Evolutionary conservation across 1,140 invertebrate genomes (phyloP).

Genomic region (Armadillidium nasatum): DNA sequence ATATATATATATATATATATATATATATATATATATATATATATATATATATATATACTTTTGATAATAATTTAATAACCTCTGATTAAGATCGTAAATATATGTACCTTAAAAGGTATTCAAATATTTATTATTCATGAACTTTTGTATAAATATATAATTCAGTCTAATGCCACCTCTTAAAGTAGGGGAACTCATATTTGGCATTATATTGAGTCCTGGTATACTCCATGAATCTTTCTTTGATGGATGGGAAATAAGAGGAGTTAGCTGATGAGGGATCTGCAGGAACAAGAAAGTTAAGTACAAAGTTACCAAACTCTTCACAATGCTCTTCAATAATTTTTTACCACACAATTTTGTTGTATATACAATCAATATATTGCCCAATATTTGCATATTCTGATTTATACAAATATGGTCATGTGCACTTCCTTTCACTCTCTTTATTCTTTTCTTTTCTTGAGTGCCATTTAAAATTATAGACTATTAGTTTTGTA

Average conservation of each 20-base stretch:
- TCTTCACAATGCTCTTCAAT: background rate
- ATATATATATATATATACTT: constrained; percentile 2
- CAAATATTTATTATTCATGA: background rate
- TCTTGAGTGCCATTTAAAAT: background rate
- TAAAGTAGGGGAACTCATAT: background rate
- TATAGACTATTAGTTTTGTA: background rate
- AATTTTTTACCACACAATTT: background rate
- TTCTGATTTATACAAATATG: background rate
- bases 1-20: background rate
- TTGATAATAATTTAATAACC: too few species aligned
- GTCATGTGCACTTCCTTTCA: background rate
- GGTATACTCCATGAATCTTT: background rate
- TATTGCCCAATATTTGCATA: background rate
- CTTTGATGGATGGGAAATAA: background rate
- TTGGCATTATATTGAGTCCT: background rate
- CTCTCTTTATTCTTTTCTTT: background rate
- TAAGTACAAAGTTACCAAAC: background rate
- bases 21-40: background rate
- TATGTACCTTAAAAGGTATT: too few species aligned
- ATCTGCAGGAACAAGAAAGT: background rate
- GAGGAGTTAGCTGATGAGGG: background rate
- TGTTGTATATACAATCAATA: background rate
- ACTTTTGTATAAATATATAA: background rate
- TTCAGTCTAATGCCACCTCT: background rate
- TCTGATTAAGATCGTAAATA: too few species aligned